Percentiles rank a stretch among this genome's conserved stretches.
These are phyloP conservation scores for Cataglyphis altisquamis DNA, from an alignment of 2,888 invertebrate species.

Conservation along the genomic window DNA sequence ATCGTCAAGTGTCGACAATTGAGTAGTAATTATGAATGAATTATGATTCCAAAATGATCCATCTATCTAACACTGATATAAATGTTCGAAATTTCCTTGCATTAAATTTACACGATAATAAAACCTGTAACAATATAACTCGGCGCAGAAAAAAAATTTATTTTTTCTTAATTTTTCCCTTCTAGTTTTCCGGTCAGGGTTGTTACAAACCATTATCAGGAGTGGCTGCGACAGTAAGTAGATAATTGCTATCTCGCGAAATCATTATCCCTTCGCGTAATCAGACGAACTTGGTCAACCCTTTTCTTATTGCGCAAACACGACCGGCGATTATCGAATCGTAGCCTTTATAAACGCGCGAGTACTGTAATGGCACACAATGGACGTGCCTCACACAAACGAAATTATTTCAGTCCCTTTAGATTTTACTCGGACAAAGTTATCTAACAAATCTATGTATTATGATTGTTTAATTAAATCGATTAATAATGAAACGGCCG, in stretches of 20 bases:
- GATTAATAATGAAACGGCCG: background rate
- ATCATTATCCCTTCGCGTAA: background rate
- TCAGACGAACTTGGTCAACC: background rate
- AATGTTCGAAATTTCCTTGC: background rate
- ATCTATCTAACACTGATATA: background rate
- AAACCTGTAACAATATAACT: background rate
- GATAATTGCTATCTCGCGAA: background rate
- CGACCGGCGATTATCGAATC: constrained; percentile 1
- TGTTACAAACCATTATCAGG: background rate
- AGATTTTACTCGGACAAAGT: background rate
- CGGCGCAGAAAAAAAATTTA: background rate
- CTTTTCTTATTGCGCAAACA: background rate
- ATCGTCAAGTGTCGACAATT: background rate
- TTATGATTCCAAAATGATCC: background rate
- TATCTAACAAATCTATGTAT: constrained; percentile 4
- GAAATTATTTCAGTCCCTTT: constrained; percentile 12
- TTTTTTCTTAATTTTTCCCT: background rate
- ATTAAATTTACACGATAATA: background rate
- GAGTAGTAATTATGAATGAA: background rate
- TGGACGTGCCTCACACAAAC: constrained; percentile 12
- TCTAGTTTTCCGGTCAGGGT: too few relatives aligned
- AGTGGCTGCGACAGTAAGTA: background rate
- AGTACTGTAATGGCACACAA: background rate
- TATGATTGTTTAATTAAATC: constrained; percentile 3
- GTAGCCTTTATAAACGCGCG: background rate